Conservation (phyloP, 2,113 vertebrate species). For the Aegotheles bennettii region DNA sequence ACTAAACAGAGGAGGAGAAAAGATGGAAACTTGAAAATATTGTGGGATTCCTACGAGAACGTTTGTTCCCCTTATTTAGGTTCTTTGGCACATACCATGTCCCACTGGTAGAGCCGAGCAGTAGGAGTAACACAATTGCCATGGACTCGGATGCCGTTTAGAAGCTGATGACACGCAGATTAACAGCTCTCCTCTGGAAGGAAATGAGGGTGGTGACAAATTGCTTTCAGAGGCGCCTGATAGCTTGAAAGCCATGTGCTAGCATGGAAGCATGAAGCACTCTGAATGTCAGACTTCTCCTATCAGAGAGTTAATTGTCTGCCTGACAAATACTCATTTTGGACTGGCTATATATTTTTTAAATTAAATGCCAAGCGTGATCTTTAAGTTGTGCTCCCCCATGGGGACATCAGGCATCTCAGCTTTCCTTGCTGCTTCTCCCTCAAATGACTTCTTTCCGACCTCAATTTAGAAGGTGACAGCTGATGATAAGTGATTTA, state of each 20-base stretch:
- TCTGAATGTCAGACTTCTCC: neutral
- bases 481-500: neutral
- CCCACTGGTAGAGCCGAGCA: neutral
- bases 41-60: neutral
- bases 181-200: neutral
- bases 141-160: neutral
- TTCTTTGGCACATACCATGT: neutral
- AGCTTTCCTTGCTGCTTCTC: neutral
- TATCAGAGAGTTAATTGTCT: neutral
- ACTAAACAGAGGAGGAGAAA: neutral
- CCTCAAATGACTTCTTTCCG: neutral
- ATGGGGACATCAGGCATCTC: neutral
- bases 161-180: neutral
- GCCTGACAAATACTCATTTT: neutral
- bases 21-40: neutral
- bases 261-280: neutral
- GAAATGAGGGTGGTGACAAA: neutral
- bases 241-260: neutral
- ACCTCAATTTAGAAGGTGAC: neutral
- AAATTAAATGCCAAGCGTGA: neutral
- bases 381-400: neutral
- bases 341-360: neutral
- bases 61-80: accelerated
- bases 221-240: neutral
- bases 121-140: accelerated